These are phyloP conservation scores for Zaprionus tsacasi DNA, from an alignment of 1,140 invertebrate species.

Conservation along the genomic window DNA sequence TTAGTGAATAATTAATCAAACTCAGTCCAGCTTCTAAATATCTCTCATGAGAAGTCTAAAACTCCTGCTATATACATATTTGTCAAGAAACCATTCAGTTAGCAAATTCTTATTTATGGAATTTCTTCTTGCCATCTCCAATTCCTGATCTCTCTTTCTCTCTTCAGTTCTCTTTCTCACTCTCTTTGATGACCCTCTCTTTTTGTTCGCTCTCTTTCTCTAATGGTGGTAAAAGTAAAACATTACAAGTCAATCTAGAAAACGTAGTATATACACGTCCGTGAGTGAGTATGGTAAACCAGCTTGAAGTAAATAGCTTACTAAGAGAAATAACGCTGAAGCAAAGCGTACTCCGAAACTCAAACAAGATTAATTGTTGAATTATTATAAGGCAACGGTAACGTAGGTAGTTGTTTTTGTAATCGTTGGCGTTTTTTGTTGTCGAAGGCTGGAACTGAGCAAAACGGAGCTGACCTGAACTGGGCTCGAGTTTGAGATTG, in stretches of 20 bases:
- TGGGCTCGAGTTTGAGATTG: conserved; percentile 23
- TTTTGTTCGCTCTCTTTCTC: conserved; percentile 12
- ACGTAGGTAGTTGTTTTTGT: conserved; percentile 54
- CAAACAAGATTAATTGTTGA: conserved; percentile 73
- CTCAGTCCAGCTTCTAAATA: neutral
- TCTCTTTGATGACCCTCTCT: neutral
- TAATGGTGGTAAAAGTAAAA: conserved; percentile 32
- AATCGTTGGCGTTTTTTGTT: conserved; percentile 57
- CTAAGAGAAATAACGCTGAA: conserved; percentile 15
- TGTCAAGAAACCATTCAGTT: conserved; percentile 21
- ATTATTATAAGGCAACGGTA: conserved; percentile 68
- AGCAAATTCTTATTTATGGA: conserved; percentile 21
- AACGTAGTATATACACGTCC: neutral
- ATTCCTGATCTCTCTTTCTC: neutral
- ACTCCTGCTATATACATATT: neutral
- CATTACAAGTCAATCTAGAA: conserved; percentile 33
- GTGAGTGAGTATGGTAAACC: conserved; percentile 22
- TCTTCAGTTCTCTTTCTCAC: neutral
- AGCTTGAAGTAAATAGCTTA: conserved; percentile 25
- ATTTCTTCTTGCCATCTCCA: conserved; percentile 8
- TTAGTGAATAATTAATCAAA: neutral
- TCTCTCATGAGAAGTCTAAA: neutral
- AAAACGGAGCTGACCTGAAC: conserved; percentile 7
- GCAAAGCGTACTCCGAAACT: conserved; percentile 29
- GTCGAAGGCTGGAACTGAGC: conserved; percentile 27